Evolutionary conservation across 2,888 invertebrate genomes (phyloP).

Genomic region (Eilema caniola): DNA sequence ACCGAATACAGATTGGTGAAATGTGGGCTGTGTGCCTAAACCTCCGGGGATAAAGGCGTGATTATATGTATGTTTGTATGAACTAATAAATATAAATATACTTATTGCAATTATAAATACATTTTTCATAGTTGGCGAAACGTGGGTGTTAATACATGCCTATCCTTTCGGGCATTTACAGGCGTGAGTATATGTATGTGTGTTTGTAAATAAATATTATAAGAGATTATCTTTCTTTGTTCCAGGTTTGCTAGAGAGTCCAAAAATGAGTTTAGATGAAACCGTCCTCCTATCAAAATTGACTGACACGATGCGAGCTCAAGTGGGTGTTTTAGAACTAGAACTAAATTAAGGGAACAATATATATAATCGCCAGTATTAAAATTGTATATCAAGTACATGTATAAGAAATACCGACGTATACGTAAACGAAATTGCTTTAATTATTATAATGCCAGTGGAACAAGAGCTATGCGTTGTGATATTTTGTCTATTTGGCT

Average conservation of each 20-base stretch:
- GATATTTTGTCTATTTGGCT: conserved; percentile 55
- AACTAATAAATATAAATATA: too few relatives aligned
- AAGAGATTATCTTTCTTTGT: conserved; percentile 31
- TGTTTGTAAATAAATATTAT: too few relatives aligned
- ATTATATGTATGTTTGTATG: too few relatives aligned
- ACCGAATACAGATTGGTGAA: too few relatives aligned
- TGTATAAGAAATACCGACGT: conserved; percentile 27
- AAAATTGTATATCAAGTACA: conserved; percentile 24
- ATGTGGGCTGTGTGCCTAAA: too few relatives aligned
- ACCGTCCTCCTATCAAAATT: conserved; percentile 90
- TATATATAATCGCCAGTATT: conserved; percentile 35
- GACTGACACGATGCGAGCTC: conserved; percentile 90
- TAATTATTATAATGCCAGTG: conserved; percentile 63
- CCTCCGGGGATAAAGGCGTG: too few relatives aligned
- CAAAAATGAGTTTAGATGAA: conserved; percentile 89
- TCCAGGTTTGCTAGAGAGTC: conserved; percentile 90
- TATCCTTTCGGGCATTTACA: too few relatives aligned
- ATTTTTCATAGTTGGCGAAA: too few relatives aligned
- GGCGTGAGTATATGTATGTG: too few relatives aligned
- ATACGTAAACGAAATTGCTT: conserved; percentile 51
- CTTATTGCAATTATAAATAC: too few relatives aligned
- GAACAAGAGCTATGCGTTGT: conserved; percentile 56
- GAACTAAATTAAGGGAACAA: conserved; percentile 47
- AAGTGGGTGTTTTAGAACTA: conserved; percentile 87
- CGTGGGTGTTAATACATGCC: too few relatives aligned